Evolutionary conservation across 1,140 invertebrate genomes (phyloP), one percentile per base, ranked within the genome.

Genomic region (Pseudachorutes palmiensis): DNA sequence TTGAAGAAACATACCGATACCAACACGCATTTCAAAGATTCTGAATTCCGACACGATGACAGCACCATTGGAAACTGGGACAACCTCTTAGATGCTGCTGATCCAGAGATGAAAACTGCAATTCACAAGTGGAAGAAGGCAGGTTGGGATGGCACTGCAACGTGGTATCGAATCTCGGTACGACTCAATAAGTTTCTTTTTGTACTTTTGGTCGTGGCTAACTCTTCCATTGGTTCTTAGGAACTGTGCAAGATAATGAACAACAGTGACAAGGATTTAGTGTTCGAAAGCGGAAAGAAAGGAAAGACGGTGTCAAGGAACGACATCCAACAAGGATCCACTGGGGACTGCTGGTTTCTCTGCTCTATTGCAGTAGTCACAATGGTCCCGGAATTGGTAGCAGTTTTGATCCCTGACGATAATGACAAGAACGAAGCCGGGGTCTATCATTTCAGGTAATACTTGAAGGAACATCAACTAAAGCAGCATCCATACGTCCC

Each of bases 111-210:
- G 22, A n/a, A 26, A 14, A 45, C 5, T 2, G 2, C 22, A 22
- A 19, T 45, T n/a, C 29, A 1, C 64, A 31, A 58, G 48, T 45
- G 32, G 55, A 65, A 33, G 58, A 55, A 31, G 33, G 32, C 55
- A 12, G n/a, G 28, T 28, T 58, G n/a, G 55, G 22, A 24, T 24
- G 28, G 28, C n/a, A 12, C n/a, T 24, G n/a, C n/a, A 12, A 58
- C 28, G 12, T 58, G 55, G 28, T 9, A 32, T 30, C 30, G n/a
- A 1, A 49, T 45, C 2, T 19, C n/a, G 41, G 28, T 41, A 33
- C 19, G 36, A 45, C 9, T 9, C 36, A 12, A 45, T 45, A 12
- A 45, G 9, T 45, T 45, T 45, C 36, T 45, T 45, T 45, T 12
- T 19, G 19, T 45, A 45, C 19, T 45, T 45, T 45, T 45, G 9